A percentile compares a stretch with the other conserved stretches of the same genome.
These are phyloP conservation scores for Acestrorhynchus altus DNA, from an alignment of 2,797 vertebrate genomes.

Conservation along the genomic window DNA sequence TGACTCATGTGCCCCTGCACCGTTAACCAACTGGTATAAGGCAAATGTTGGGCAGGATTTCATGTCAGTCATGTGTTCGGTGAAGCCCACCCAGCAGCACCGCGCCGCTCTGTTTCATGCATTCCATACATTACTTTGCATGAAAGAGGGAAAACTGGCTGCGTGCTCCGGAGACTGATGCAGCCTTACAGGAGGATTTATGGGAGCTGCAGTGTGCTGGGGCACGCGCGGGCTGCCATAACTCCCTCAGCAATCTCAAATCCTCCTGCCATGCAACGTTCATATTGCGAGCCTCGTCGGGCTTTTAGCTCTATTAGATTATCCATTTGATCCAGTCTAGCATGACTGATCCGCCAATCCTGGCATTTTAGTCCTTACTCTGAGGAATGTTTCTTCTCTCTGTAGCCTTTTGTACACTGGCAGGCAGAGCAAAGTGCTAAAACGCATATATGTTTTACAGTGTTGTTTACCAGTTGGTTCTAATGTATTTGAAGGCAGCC, in stretches of 20 bases:
- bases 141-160: not conserved
- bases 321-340: conserved; percentile 51
- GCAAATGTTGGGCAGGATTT: not conserved
- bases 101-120: conserved; percentile 12
- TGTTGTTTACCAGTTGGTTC: not conserved
- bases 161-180: conserved; percentile 22
- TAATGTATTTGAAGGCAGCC: not conserved
- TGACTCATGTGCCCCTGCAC: not conserved
- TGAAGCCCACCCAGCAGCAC: conserved; percentile 9
- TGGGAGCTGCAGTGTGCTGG: conserved; percentile 62
- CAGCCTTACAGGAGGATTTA: conserved; percentile 58
- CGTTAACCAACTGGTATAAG: not conserved
- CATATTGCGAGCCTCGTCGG: conserved; percentile 49
- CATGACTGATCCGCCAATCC: conserved; percentile 48
- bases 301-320: conserved; percentile 63
- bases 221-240: conserved; percentile 41
- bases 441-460: not conserved
- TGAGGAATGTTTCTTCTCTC: conserved; percentile 56
- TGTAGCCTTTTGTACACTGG: not conserved
- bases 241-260: conserved; percentile 46
- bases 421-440: not conserved
- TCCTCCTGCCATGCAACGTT: conserved; percentile 18
- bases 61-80: conserved; percentile 30
- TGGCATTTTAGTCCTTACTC: conserved; percentile 15
- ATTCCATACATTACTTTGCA: conserved; percentile 24